phyloP scores from a whole-genome alignment of 2,113 vertebrate genomes.

The Cinclus mexicanus region DNA sequence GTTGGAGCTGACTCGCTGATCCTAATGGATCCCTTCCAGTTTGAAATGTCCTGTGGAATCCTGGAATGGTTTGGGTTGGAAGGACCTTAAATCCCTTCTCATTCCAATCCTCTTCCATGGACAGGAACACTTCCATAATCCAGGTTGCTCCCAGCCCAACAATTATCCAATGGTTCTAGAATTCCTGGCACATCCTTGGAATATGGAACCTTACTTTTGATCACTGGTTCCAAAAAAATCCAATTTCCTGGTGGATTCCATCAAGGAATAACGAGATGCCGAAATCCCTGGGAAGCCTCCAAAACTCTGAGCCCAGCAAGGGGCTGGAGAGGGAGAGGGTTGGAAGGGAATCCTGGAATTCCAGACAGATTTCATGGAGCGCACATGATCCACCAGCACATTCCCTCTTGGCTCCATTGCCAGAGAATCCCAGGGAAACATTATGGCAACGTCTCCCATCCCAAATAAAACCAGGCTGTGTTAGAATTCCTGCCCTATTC shows the following conservation, averaged over 20 bases:
- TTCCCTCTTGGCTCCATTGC: neutral
- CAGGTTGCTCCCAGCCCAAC: neutral
- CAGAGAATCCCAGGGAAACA: neutral
- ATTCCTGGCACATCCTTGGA: neutral
- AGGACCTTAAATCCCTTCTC: neutral
- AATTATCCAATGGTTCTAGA: neutral
- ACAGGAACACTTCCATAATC: neutral
- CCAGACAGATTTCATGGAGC: neutral
- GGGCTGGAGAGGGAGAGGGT: neutral
- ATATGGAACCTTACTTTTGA: fast-evolving
- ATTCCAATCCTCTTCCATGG: neutral
- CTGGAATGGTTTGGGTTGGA: neutral
- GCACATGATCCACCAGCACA: neutral
- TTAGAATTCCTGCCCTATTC: neutral
- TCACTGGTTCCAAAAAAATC: neutral
- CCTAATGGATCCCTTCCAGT: neutral
- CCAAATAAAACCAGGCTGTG: neutral
- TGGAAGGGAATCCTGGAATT: neutral
- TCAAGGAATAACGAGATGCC: neutral
- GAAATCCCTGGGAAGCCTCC: neutral
- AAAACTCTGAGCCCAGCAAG: fast-evolving
- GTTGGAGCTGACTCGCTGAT: fast-evolving
- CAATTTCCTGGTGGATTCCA: neutral
- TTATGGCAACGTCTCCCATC: neutral
- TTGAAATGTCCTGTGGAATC: neutral